Base-by-base conservation (phyloP, 2,113 vertebrate species). In the Proteles cristata region DNA sequence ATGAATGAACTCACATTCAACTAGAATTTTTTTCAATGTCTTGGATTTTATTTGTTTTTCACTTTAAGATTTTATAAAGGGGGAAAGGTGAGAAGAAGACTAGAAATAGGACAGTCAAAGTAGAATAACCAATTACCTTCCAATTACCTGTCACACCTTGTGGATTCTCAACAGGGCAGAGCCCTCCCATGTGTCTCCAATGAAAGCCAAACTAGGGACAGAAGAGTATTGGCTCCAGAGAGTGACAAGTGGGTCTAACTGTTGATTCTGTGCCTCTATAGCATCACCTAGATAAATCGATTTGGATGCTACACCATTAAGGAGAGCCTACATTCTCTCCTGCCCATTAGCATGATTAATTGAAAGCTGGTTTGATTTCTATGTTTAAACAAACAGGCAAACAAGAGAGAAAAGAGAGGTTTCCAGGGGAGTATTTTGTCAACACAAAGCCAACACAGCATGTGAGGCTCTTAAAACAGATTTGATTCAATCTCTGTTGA, bases 381-480 rank as follows among this genome's bases (percentile, higher is more conserved):
- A 9, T 50, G 31, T 74, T 74, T 79, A 87, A 80, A 68, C 28
- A 73, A 61, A 93, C 14, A 74, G 43, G 50, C n/a, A 23, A 93
- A 66, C 19, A 84, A 94, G 79, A 83, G 4, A 63, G 35, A 48
- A 76, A 26, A 86, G 69, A 82, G 58, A 10, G 4, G 35, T 53
- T 92, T 93, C 48, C 71, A 77, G 50, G 45, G 48, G 66, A 71
- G 23, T 79, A 33, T 95, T 96, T 74, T 58, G 77, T 39, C 73
- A 63, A 81, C 90, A 69, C 28, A 93, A 55, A 93, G 35, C 45
- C 68, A 88, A n/a, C 23, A 21, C 0, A 71, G 48, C 82, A 61
- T 4, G 1, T 48, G 77, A 80, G 50, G 11, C 77, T 82, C 43
- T 96, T 73, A 81, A 77, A 53, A 35, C 35, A 79, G 55, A 77